Evolutionary conservation across 2,888 invertebrate species (phyloP), one percentile per base, ranked within the genome.

Genomic region (Stenotaenia linearis): DNA sequence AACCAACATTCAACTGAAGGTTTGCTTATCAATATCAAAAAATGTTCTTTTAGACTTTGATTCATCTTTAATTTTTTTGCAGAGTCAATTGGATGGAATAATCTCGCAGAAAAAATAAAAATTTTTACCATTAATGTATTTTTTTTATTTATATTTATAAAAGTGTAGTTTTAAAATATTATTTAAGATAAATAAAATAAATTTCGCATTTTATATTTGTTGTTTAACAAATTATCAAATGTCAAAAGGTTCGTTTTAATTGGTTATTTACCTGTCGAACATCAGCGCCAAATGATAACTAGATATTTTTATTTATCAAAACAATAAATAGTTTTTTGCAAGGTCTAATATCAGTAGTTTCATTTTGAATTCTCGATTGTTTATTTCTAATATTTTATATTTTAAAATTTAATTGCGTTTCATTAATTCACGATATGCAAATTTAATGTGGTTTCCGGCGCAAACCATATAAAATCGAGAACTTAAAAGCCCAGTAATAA

Each of bases 61-160:
- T 21, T 9, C 6, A 35, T n/a, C 7, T 75, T 18, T 75, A 9
- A 30, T 75, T 75, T n/a, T 30, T 18, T 23, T 23, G 15, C 88
- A 93, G 93, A 92, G 94, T 75, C 96, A 97, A 89, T 88, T 97
- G 82, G 96, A 97, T 88, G 96, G 96, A 83, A 96, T 97, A 83
- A 95, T 96, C 83, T 95, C 96, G 79, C 95, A 96, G 32, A 96
- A 95, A 89, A 96, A 96, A 88, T 69, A 95, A 90, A 89, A 78
- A 3, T 78, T n/a, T 69, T 1, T 15, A 23, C 25, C 23, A 6
- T 23, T 6, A 23, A 7, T 61, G 21, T 61, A 23, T 61, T 23
- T 61, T 23, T 12, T 23, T 6, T 25, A 21, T 61, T 23, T 2
- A 9, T 25, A 10, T 69, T 28, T 28, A 28, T 10, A 69, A 25